phyloP scores from a whole-genome alignment of 1,140 invertebrate species.

The Acromyrmex echinatior region DNA sequence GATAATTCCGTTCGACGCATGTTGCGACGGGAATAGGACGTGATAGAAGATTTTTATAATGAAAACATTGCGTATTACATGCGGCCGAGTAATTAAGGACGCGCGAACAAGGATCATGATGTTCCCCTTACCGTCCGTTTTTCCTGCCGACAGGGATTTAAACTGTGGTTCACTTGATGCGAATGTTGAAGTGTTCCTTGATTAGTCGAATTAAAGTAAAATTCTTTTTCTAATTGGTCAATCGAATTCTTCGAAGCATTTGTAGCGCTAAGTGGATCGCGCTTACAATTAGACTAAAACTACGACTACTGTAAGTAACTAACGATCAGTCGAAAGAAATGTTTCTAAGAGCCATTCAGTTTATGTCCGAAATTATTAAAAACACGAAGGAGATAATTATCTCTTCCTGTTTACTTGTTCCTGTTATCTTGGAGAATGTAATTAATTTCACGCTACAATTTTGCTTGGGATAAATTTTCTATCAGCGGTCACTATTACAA shows the following conservation, averaged over 20 bases:
- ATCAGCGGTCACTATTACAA: not conserved
- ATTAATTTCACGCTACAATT: not conserved
- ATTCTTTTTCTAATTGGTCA: too few relatives aligned
- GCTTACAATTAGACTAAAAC: not conserved
- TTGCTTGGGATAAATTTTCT: not conserved
- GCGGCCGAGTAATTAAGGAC: constrained; percentile 11
- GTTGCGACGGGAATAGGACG: constrained; percentile 16
- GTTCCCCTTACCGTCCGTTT: not conserved
- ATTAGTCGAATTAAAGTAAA: too few relatives aligned
- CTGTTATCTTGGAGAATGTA: not conserved
- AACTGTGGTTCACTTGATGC: too few relatives aligned
- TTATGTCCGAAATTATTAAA: not conserved
- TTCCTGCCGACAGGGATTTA: not conserved
- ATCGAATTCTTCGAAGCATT: too few relatives aligned
- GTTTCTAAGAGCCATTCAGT: not conserved
- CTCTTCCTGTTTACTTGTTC: too few relatives aligned
- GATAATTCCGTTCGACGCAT: constrained; percentile 24
- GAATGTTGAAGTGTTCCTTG: too few relatives aligned
- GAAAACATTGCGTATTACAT: constrained; percentile 14
- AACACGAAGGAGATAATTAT: not conserved
- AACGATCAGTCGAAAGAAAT: not conserved
- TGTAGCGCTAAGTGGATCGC: too few relatives aligned
- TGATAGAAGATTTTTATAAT: constrained; percentile 27
- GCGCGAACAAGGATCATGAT: not conserved
- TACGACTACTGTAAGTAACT: not conserved